Base-by-base conservation (phyloP, 1,140 invertebrate genomes). In the Pantala flavescens region DNA sequence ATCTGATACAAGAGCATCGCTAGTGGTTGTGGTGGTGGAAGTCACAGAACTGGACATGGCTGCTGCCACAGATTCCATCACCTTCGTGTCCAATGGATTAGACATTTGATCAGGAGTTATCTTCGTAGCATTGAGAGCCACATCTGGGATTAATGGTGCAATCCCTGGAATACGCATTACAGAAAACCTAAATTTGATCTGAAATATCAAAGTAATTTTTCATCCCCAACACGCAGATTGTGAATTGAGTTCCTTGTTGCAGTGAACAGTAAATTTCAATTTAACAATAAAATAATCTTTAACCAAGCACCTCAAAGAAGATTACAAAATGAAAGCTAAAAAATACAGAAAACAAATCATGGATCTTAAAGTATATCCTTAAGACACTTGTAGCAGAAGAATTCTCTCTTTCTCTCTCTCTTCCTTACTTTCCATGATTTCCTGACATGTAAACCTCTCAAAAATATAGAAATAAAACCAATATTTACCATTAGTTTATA, bases 101-200 rank as follows among this genome's bases (percentile, higher is more conserved):
- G 49, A 63, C 49, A 16, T 63, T 63, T 3, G 49, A 21, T 19
- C 49, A 63, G 49, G 12, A 63, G 24, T 72, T 24, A 42, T 72
- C 24, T 72, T 72, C 19, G 24, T 24, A 28, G 24, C 71, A 72
- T 42, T 42, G 42, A 72, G 24, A n/a, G 71, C 71, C 23, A 72
- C 71, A 72, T 72, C 71, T 72, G 71, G 71, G 42, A 72, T 42
- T 36, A 72, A 42, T 36, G 71, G 24, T 36, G 71, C 12, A 36
- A 36, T n/a, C 42, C 71, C 71, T 72, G 71, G 24, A 72, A 72
- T 72, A 72, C 71, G 71, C 19, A 72, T n/a, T 28, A 72, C 42
- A 72, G 24, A 72, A 72, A 72, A 23, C 71, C 42, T 63, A 63
- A 63, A 63, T 63, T 63, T 12, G 1, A 63, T 63, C 49, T 63